phyloP scores from a whole-genome alignment of 2,888 invertebrate genomes.

The Eilema griseolum region DNA sequence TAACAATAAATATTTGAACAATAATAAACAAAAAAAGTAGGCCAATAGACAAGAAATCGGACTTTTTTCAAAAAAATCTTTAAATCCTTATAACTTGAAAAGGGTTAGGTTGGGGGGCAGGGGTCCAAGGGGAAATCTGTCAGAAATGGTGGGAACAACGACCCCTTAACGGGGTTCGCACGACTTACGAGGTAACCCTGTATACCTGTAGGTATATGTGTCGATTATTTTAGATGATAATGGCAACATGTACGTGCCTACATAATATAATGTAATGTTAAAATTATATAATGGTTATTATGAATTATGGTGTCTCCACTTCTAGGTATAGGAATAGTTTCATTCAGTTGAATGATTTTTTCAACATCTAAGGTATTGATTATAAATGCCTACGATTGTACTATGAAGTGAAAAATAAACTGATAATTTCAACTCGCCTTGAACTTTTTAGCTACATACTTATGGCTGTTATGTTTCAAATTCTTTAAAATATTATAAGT shows the following conservation, averaged over 20 bases:
- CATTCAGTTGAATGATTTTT: not conserved
- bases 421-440: not conserved
- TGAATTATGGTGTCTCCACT: not conserved
- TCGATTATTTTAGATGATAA: conserved; percentile 5
- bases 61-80: too few species aligned
- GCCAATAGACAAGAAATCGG: too few species aligned
- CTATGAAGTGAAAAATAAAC: not conserved
- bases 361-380: not conserved
- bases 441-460: not conserved
- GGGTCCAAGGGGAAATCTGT: too few species aligned
- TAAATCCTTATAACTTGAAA: too few species aligned
- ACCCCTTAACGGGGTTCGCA: too few species aligned
- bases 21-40: too few species aligned
- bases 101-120: too few species aligned
- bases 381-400: not conserved
- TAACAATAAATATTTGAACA: too few species aligned
- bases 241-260: not conserved
- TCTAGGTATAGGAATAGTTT: not conserved
- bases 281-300: not conserved
- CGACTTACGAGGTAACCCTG: too few species aligned
- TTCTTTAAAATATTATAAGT: not conserved
- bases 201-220: too few species aligned
- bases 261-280: not conserved
- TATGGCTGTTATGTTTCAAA: too few species aligned
- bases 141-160: too few species aligned